Conservation (phyloP, 2,113 vertebrate species). For the Varanus komodoensis region DNA sequence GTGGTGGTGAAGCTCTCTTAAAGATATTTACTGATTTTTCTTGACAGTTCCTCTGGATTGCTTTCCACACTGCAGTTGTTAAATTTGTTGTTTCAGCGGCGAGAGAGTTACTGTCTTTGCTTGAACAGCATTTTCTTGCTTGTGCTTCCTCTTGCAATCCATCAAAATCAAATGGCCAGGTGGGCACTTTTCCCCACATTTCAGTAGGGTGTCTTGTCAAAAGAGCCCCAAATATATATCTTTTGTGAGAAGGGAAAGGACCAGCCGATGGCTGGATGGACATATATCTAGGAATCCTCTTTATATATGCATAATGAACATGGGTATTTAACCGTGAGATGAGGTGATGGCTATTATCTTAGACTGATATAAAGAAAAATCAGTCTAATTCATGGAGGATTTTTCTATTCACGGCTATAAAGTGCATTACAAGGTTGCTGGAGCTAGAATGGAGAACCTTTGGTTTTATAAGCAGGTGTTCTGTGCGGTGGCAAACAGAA, state of each 20-base stretch:
- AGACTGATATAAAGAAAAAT: not conserved
- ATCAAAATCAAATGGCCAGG: slow-evolving; percentile 55
- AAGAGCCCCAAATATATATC: not conserved
- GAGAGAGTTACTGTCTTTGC: slow-evolving; percentile 61
- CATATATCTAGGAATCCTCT: not conserved
- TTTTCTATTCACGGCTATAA: not conserved
- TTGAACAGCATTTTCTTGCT: slow-evolving; percentile 61
- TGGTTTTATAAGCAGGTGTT: not conserved
- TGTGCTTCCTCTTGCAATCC: slow-evolving; percentile 58
- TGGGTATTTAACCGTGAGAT: not conserved
- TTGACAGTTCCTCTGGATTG: slow-evolving; percentile 55
- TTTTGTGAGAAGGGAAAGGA: not conserved
- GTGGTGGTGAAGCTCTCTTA: slow-evolving; percentile 36
- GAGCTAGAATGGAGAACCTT: not conserved
- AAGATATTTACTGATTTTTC: slow-evolving; percentile 66
- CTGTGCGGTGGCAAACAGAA: not conserved
- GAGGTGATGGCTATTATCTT: not conserved
- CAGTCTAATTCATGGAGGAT: not conserved
- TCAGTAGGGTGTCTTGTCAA: slow-evolving; percentile 17
- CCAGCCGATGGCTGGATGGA: too few relatives aligned
- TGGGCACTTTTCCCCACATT: not conserved
- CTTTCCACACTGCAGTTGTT: slow-evolving; percentile 66
- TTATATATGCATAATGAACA: not conserved
- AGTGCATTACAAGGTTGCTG: too few relatives aligned
- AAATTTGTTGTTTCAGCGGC: slow-evolving; percentile 69